Evolutionary conservation across 2,113 vertebrate species (phyloP).

Genomic region (Andinoacara biseriatus): DNA sequence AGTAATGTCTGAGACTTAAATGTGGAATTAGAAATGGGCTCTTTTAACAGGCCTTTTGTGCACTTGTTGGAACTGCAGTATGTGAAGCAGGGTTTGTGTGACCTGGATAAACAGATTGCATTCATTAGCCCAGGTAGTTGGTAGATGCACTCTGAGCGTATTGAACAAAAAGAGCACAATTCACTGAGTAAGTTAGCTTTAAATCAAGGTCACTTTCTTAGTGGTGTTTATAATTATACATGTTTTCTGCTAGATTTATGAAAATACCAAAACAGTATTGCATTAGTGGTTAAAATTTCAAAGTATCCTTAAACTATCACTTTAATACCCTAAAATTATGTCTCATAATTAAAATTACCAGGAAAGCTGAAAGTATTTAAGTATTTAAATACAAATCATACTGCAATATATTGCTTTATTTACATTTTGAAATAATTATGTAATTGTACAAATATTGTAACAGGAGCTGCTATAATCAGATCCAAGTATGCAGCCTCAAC

Average conservation of each 20-base stretch:
- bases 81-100: not conserved
- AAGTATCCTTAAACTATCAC: not conserved
- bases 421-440: not conserved
- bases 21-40: not conserved
- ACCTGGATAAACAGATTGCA: not conserved
- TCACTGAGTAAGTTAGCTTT: not conserved
- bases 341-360: not conserved
- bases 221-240: rapidly evolving
- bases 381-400: not conserved
- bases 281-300: not conserved
- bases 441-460: not conserved
- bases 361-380: not conserved
- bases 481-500: not conserved
- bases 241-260: not conserved
- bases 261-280: rapidly evolving
- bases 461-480: not conserved
- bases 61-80: not conserved
- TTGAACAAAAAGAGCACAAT: not conserved
- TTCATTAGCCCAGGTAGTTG: rapidly evolving
- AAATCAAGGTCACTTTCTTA: not conserved
- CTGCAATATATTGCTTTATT: too few relatives aligned
- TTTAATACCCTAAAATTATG: not conserved
- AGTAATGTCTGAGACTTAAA: not conserved
- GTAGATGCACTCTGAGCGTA: not conserved
- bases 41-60: rapidly evolving